Percentiles rank a stretch among this genome's conserved stretches.
These are phyloP conservation scores for Cherax destructor DNA, from an alignment of 1,140 invertebrate genomes.

Conservation along the genomic window DNA sequence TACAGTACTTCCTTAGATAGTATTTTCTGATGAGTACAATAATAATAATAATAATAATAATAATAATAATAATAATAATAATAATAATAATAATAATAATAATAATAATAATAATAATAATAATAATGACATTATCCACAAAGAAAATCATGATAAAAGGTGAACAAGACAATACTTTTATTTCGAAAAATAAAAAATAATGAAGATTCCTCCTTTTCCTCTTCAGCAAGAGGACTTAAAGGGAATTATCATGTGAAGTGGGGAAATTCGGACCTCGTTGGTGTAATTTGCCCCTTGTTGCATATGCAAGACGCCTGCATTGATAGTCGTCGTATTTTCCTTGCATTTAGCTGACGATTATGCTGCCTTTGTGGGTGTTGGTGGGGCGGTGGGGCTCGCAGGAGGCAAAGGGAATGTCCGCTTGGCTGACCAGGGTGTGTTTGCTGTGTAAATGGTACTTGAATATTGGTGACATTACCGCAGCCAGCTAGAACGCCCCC, in stretches of 20 bases:
- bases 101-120: too few species aligned
- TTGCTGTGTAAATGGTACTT: conserved; percentile 43
- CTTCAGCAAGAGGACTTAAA: neutral
- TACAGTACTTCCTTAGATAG: too few species aligned
- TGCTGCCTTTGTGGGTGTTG: conserved; percentile 30
- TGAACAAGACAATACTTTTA: neutral
- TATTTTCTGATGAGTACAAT: too few species aligned
- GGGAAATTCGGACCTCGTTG: neutral
- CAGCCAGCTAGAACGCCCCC: neutral
- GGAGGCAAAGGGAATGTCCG: conserved; percentile 32
- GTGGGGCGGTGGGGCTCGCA: neutral
- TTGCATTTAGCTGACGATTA: conserved; percentile 55
- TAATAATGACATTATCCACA: too few species aligned
- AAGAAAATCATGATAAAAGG: neutral
- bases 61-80: too few species aligned
- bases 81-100: too few species aligned
- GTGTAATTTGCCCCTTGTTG: conserved; percentile 46
- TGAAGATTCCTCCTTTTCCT: neutral
- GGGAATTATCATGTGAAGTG: neutral
- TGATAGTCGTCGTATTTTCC: conserved; percentile 49
- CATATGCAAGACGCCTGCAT: conserved; percentile 40
- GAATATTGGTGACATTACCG: conserved; percentile 6
- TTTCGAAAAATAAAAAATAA: neutral
- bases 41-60: too few species aligned
- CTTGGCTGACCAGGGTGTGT: conserved; percentile 43